phyloP scores from a whole-genome alignment of 1,140 invertebrate genomes.

The Trichonephila clavipes region DNA sequence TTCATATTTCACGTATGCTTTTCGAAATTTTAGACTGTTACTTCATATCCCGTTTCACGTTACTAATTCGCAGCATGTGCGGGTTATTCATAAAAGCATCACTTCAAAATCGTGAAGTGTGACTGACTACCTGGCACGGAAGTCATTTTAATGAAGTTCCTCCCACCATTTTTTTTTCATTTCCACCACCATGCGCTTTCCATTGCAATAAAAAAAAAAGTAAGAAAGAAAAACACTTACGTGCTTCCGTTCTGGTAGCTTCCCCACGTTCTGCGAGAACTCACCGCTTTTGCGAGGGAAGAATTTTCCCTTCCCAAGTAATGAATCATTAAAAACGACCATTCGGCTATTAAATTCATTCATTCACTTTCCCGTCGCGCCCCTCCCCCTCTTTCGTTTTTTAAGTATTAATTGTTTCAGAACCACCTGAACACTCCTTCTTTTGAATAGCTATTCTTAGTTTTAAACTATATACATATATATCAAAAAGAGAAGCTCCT shows the following conservation, averaged over 20 bases:
- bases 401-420: conserved; percentile 37
- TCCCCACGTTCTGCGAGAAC: background rate
- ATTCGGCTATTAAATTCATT: conserved; percentile 33
- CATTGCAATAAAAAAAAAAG: background rate
- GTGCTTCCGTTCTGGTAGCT: conserved; percentile 28
- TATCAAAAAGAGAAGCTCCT: background rate
- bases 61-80: no score
- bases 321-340: conserved; percentile 37
- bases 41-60: no score
- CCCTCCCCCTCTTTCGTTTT: background rate
- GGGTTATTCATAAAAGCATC: no score
- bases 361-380: conserved; percentile 4
- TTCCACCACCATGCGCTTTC: background rate
- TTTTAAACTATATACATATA: background rate
- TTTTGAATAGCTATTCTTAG: conserved; percentile 21
- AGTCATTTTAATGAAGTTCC: background rate
- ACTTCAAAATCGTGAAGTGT: background rate
- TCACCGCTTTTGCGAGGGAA: background rate
- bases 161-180: background rate
- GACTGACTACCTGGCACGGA: background rate
- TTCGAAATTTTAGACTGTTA: no score
- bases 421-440: conserved; percentile 14
- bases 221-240: background rate
- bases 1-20: no score
- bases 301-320: background rate